Evolutionary conservation across 2,888 invertebrate species (phyloP).

Genomic region (Apotomis betuletana): DNA sequence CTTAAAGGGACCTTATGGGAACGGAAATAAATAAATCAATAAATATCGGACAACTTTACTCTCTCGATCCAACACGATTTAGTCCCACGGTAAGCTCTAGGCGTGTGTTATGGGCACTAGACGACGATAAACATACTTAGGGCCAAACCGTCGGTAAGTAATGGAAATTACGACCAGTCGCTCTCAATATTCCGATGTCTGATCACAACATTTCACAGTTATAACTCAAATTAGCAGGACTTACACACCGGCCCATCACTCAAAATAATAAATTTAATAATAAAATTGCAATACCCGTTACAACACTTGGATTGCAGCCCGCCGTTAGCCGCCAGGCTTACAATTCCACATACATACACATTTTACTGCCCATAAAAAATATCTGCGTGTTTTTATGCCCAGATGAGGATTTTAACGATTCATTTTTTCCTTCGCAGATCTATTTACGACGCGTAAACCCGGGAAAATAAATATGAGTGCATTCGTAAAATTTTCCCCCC

Average conservation of each 20-base stretch:
- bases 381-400: slow-evolving; percentile 62
- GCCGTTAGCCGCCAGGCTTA: slow-evolving; percentile 47
- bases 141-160: too few species aligned
- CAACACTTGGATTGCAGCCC: slow-evolving; percentile 48
- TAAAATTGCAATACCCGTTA: slow-evolving; percentile 12
- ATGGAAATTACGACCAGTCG: too few species aligned
- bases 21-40: too few species aligned
- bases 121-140: too few species aligned
- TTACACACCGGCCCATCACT: not conserved
- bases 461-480: slow-evolving; percentile 37
- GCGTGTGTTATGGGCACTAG: too few species aligned
- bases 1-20: too few species aligned
- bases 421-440: slow-evolving; percentile 50
- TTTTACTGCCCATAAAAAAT: slow-evolving; percentile 71
- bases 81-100: too few species aligned
- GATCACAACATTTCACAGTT: too few species aligned
- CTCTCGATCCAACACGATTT: too few species aligned
- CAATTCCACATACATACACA: slow-evolving; percentile 61
- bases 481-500: slow-evolving; percentile 31
- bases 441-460: slow-evolving; percentile 41
- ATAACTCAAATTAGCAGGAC: too few species aligned
- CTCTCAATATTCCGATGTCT: too few species aligned
- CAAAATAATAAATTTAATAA: slow-evolving; percentile 18
- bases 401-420: slow-evolving; percentile 56
- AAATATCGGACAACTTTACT: too few species aligned